Evolutionary conservation across 2,113 vertebrate genomes (phyloP), one percentile per base, ranked within the genome.

Genomic region (Triplophysa dalaica): DNA sequence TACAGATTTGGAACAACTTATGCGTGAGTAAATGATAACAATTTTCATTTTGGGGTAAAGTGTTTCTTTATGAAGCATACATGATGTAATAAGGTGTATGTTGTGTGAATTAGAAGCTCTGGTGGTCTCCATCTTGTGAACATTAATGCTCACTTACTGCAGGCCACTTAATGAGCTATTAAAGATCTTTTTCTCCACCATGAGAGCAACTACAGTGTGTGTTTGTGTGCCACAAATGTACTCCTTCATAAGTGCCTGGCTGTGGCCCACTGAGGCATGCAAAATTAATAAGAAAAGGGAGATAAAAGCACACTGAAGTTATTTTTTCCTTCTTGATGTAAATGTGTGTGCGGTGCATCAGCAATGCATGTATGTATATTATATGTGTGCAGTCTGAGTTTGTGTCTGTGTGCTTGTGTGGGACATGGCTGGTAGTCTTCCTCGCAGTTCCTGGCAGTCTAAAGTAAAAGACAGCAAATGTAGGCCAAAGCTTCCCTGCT

Each of bases 221-320:
- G 61, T 70, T 14, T 58, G n/a, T 43, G 26, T 26, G 43, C 22
- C 8, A 13, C 69, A 70, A 79, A 82, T 68, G 62, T 73, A 79
- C 58, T 70, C 70, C 63, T 78, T 78, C 64, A 62, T 12, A 11
- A 76, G 68, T 41, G 67, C 33, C 74, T 43, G 54, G 54, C 77
- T 67, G 19, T 41, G 68, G 73, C 54, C 63, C 54, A 63, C 66
- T 69, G 75, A 79, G 67, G 33, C 80, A 85, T 85, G 77, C 78
- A 83, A 85, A 87, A 87, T 87, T 87, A 83, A 84, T 82, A 81
- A 80, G 78, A 72, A 65, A 56, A 66, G 69, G 75, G 75, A 77
- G 77, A 80, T 83, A 75, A 83, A 85, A 83, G 79, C 69, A 79
- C 74, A 61, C 75, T 66, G 80, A 58, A 82, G 69, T 82, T 82